Conservation (phyloP, 2,113 vertebrate genomes). For the Tetrax tetrax region DNA sequence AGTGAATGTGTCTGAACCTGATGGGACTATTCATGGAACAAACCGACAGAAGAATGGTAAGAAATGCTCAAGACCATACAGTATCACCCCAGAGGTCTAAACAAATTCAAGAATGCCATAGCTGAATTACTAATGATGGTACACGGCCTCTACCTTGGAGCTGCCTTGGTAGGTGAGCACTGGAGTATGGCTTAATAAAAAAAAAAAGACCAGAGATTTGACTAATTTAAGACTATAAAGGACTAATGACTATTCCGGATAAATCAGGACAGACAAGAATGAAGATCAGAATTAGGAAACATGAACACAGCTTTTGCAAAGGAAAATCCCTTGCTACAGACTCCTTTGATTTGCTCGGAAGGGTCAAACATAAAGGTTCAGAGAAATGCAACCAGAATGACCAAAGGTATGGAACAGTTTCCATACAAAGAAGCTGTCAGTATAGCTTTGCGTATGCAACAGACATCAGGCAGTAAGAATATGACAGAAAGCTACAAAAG, state of each 20-base stretch:
- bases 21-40: not conserved
- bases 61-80: not conserved
- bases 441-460: not conserved
- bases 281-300: not conserved
- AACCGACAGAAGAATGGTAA: not conserved
- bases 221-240: not conserved
- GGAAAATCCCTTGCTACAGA: not conserved
- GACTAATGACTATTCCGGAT: not conserved
- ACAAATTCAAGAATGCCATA: not conserved
- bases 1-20: not conserved
- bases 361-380: not conserved
- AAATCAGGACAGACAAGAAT: not conserved
- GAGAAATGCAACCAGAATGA: not conserved
- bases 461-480: not conserved
- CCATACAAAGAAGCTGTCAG: not conserved
- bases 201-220: not conserved
- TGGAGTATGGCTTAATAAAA: not conserved
- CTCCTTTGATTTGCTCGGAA: not conserved
- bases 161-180: not conserved
- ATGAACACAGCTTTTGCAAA: not conserved
- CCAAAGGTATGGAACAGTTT: not conserved
- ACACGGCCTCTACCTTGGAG: not conserved
- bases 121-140: not conserved
- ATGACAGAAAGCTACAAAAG: not conserved
- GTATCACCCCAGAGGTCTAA: not conserved